Percentiles rank a stretch among this genome's conserved stretches.
These are phyloP conservation scores for Hydrotaea diabolus DNA, from an alignment of 2,888 invertebrate species.

Conservation along the genomic window DNA sequence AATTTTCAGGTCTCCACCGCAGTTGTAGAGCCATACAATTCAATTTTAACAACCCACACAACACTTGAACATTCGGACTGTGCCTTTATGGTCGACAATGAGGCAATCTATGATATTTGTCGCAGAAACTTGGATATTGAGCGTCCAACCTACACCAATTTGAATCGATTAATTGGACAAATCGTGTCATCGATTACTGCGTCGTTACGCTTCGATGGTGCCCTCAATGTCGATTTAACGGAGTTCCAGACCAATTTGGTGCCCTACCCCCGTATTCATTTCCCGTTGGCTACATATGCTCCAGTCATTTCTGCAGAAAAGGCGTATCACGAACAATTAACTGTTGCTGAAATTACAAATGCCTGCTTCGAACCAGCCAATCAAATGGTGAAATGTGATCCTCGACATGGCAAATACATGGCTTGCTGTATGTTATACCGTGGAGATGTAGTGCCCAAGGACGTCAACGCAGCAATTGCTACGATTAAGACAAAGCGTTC, in stretches of 20 bases:
- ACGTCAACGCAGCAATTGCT: conserved; percentile 95
- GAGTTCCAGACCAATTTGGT: conserved; percentile 97
- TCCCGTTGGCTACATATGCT: conserved; percentile 94
- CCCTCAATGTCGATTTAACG: conserved; percentile 94
- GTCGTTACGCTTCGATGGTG: conserved; percentile 94
- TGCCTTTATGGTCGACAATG: conserved; percentile 96
- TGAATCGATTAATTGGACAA: conserved; percentile 92
- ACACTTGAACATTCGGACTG: conserved; percentile 93
- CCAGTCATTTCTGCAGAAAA: conserved; percentile 96
- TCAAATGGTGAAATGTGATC: conserved; percentile 96
- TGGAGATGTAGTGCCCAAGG: conserved; percentile 96
- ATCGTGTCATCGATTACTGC: conserved; percentile 96
- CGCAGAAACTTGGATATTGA: conserved; percentile 92
- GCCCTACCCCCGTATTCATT: conserved; percentile 97
- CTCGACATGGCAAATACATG: conserved; percentile 95
- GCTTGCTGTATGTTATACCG: conserved; percentile 96
- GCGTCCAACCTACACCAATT: conserved; percentile 91
- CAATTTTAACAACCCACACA: conserved; percentile 95
- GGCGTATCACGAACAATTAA: conserved; percentile 95
- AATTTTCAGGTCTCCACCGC: conserved; percentile 86
- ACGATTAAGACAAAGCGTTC: conserved; percentile 96
- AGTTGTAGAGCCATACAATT: conserved; percentile 94
- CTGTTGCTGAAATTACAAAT: conserved; percentile 95
- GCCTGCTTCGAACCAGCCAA: conserved; percentile 97
- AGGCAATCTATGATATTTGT: conserved; percentile 94